A percentile compares a stretch with the other conserved stretches of the same genome.
phyloP scores from a whole-genome alignment of 1,140 invertebrate genomes.

The Lepidurus apus region DNA sequence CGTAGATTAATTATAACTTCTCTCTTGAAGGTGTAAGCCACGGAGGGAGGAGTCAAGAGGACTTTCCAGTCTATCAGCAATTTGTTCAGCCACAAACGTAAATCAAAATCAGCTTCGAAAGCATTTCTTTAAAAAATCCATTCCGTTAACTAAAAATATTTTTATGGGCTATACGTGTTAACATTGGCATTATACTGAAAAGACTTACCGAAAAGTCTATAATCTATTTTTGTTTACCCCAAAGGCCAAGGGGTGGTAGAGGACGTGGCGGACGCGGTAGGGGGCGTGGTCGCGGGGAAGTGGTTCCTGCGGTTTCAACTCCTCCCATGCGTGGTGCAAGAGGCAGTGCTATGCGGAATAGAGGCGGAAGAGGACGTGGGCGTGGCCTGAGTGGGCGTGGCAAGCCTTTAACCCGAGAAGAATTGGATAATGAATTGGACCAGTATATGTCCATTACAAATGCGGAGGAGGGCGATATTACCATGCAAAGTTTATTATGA shows the following conservation, averaged over 20 bases:
- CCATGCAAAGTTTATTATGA: slow-evolving; percentile 3
- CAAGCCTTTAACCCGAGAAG: slow-evolving; percentile 46
- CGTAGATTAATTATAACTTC: neutral
- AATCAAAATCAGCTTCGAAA: no score
- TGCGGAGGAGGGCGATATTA: slow-evolving; percentile 48
- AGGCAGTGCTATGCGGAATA: slow-evolving; percentile 33
- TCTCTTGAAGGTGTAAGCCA: neutral
- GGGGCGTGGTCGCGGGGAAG: slow-evolving; percentile 34
- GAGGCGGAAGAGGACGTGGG: slow-evolving; percentile 38
- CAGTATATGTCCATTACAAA: slow-evolving; percentile 57
- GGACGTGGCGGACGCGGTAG: slow-evolving; percentile 39
- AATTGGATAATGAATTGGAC: slow-evolving; percentile 55
- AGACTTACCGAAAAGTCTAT: neutral
- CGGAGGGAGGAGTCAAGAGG: neutral
- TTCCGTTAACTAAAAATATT: no score
- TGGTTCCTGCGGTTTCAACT: slow-evolving; percentile 25
- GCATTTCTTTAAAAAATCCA: no score
- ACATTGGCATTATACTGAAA: neutral
- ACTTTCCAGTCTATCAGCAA: neutral
- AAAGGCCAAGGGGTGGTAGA: slow-evolving; percentile 37
- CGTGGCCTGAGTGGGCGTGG: slow-evolving; percentile 29
- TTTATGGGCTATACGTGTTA: neutral
- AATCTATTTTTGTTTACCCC: slow-evolving; percentile 26
- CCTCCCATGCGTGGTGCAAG: slow-evolving; percentile 38
- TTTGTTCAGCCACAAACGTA: neutral